phyloP scores from a whole-genome alignment of 2,113 vertebrate species.

The Boleophthalmus pectinirostris region DNA sequence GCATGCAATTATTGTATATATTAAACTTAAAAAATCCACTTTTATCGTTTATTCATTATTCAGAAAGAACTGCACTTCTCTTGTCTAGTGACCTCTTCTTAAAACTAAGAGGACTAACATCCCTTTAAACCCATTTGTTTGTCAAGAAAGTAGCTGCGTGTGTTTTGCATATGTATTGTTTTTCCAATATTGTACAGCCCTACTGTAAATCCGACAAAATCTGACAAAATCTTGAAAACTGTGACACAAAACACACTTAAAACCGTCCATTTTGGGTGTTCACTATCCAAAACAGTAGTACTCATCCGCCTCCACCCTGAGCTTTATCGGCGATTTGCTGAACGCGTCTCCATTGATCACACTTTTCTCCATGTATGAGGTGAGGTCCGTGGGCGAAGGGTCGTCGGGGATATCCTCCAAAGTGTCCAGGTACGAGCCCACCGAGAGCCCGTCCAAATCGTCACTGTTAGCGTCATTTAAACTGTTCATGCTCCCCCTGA shows the following conservation, averaged over 20 bases:
- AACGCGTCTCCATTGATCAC: slow-evolving; percentile 76
- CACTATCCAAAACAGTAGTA: slow-evolving; percentile 92
- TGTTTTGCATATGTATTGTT: too few relatives aligned
- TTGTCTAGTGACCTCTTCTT: too few relatives aligned
- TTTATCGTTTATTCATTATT: too few relatives aligned
- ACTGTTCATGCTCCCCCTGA: slow-evolving; percentile 85
- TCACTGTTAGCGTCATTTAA: slow-evolving; percentile 85
- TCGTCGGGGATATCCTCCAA: slow-evolving; percentile 87
- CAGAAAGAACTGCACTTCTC: too few relatives aligned
- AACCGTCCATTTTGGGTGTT: not conserved
- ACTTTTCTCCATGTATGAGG: slow-evolving; percentile 83
- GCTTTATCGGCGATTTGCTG: slow-evolving; percentile 74
- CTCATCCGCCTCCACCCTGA: slow-evolving; percentile 86
- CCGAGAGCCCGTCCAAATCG: slow-evolving; percentile 88
- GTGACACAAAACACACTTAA: slow-evolving; percentile 1
- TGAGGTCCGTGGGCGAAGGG: slow-evolving; percentile 83
- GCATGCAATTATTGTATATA: too few relatives aligned
- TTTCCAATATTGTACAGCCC: slow-evolving; percentile 1
- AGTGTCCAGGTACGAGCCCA: slow-evolving; percentile 96
- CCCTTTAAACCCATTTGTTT: too few relatives aligned
- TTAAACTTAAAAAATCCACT: too few relatives aligned
- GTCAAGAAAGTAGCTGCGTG: not conserved
- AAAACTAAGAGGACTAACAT: too few relatives aligned
- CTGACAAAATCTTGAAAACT: not conserved
- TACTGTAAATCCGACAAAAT: not conserved